These are phyloP conservation scores for Pyrrhosoma nymphula DNA, from an alignment of 2,888 invertebrate genomes.

Conservation along the genomic window DNA sequence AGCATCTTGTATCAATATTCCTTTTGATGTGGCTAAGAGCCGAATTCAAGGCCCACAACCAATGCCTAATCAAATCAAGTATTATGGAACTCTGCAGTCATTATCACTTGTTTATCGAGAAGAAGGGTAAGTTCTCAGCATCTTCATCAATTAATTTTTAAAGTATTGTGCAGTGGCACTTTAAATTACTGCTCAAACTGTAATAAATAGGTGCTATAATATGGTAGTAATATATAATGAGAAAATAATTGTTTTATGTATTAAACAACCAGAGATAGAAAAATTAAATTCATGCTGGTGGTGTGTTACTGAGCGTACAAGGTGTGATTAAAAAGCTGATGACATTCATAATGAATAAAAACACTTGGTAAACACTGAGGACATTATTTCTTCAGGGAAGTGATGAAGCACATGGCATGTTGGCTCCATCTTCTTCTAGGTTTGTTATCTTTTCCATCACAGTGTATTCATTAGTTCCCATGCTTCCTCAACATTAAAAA, in stretches of 20 bases:
- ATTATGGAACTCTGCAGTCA: conserved; percentile 87
- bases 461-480: too few relatives aligned
- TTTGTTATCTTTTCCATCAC: too few relatives aligned
- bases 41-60: conserved; percentile 96
- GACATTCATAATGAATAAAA: too few relatives aligned
- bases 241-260: not conserved
- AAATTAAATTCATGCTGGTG: too few relatives aligned
- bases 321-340: too few relatives aligned
- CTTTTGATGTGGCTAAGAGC: conserved; percentile 97
- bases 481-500: too few relatives aligned
- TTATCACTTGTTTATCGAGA: conserved; percentile 88
- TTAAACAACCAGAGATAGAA: not conserved
- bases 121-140: conserved; percentile 86
- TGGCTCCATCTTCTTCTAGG: too few relatives aligned
- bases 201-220: not conserved
- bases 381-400: too few relatives aligned
- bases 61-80: conserved; percentile 85
- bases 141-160: not conserved
- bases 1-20: conserved; percentile 94
- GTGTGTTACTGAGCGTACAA: too few relatives aligned
- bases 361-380: too few relatives aligned
- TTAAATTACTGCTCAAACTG: not conserved
- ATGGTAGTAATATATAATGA: too few relatives aligned
- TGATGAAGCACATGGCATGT: too few relatives aligned
- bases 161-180: not conserved